Evolutionary conservation across 2,888 invertebrate species (phyloP).

Genomic region (Pachycephus smyrnensis): DNA sequence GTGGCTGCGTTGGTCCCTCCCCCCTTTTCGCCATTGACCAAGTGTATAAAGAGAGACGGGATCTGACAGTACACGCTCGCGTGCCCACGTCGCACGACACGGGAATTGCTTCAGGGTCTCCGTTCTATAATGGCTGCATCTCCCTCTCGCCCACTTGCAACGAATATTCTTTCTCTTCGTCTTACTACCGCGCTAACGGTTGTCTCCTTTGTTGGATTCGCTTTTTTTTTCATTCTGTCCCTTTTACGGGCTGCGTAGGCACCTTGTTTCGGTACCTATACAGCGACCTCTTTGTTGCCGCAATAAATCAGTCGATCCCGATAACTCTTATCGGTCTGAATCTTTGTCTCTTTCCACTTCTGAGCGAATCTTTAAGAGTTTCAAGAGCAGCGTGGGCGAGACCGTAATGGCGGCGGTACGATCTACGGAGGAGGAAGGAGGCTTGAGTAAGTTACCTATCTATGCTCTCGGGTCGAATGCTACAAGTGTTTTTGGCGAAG

Average conservation of each 20-base stretch:
- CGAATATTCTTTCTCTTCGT: not conserved
- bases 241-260: not conserved
- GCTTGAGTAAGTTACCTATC: not conserved
- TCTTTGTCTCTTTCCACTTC: not conserved
- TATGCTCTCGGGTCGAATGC: not conserved
- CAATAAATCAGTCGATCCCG: not conserved
- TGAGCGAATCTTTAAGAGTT: not conserved
- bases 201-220: not conserved
- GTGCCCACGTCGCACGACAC: not conserved
- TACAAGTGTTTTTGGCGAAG: not conserved
- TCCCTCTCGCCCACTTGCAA: not conserved
- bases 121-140: not conserved
- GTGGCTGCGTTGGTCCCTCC: not conserved
- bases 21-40: not conserved
- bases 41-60: not conserved
- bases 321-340: not conserved
- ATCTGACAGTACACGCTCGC: not conserved
- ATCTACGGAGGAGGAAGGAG: not conserved
- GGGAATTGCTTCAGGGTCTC: conserved; percentile 1
- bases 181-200: not conserved
- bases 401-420: not conserved
- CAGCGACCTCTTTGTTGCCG: not conserved
- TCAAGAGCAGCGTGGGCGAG: not conserved
- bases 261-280: not conserved
- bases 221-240: not conserved